Conservation (phyloP, 2,797 vertebrate species). For the Zenarchopterus dispar region DNA sequence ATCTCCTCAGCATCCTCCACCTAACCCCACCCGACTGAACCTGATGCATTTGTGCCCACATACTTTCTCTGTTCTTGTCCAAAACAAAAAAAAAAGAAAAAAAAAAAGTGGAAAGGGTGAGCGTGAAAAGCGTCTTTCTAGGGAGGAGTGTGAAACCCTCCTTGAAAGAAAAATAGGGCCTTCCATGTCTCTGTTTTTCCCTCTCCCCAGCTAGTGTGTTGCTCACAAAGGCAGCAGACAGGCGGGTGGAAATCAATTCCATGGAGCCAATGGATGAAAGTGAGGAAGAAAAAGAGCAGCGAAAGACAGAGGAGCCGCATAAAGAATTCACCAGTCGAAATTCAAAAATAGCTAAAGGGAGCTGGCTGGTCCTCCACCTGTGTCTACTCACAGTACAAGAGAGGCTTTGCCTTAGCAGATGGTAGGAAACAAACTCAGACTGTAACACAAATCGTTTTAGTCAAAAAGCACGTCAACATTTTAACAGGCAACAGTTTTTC, state of each 20-base stretch:
- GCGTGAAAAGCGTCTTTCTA: conserved; percentile 64
- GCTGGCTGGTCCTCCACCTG: conserved; percentile 56
- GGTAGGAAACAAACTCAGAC: conserved; percentile 13
- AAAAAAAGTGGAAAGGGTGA: conserved; percentile 62
- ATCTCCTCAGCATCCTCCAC: conserved; percentile 64
- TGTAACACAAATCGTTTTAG: background rate
- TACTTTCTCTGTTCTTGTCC: conserved; percentile 72
- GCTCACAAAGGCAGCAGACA: conserved; percentile 80
- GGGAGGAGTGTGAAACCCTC: conserved; percentile 72
- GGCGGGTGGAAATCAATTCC: conserved; percentile 78
- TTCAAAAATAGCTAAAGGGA: conserved; percentile 71
- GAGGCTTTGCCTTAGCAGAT: conserved; percentile 35
- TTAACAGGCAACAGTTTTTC: too few relatives aligned
- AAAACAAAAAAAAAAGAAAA: conserved; percentile 21
- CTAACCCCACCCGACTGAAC: conserved; percentile 63
- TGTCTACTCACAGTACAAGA: conserved; percentile 45
- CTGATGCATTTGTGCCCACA: conserved; percentile 72
- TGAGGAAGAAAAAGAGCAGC: conserved; percentile 52
- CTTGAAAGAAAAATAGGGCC: conserved; percentile 71
- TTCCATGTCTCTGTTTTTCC: conserved; percentile 58
- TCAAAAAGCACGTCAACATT: too few relatives aligned
- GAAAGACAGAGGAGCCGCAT: conserved; percentile 57
- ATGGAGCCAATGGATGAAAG: conserved; percentile 78
- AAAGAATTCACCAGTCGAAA: conserved; percentile 62
- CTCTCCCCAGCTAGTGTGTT: conserved; percentile 53